Conservation (phyloP, 2,797 vertebrate species). For the Clarias pachynema region DNA sequence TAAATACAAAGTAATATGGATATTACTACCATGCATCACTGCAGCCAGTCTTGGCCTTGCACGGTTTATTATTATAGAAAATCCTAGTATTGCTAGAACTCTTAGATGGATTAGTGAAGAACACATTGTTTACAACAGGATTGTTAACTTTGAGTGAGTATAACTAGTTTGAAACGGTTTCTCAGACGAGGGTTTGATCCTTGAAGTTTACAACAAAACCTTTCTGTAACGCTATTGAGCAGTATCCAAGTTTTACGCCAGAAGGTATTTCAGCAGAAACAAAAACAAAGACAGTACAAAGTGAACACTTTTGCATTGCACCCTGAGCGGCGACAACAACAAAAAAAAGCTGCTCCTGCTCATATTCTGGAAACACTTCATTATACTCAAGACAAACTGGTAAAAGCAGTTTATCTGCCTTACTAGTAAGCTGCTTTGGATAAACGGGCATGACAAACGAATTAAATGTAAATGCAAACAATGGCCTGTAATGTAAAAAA, state of each 20-base stretch:
- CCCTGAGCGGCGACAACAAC: too few species aligned
- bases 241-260: neutral
- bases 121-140: neutral
- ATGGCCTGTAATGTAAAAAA: neutral
- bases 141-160: neutral
- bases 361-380: constrained; percentile 9
- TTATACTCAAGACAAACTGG: constrained; percentile 2
- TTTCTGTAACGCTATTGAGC: neutral
- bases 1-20: neutral
- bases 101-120: neutral
- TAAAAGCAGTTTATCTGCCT: constrained; percentile 14
- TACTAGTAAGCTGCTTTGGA: neutral
- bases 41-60: neutral
- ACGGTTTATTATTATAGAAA: neutral
- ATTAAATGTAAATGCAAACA: neutral
- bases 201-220: neutral
- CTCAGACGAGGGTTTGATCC: neutral
- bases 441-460: neutral
- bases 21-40: neutral
- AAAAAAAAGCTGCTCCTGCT: neutral
- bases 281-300: neutral
- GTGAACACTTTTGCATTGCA: neutral
- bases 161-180: neutral
- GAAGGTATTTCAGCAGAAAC: neutral
- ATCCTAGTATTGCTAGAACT: neutral